A percentile compares a stretch with the other conserved stretches of the same genome.
phyloP scores from a whole-genome alignment of 2,113 vertebrate species.

The Eclectus roratus region DNA sequence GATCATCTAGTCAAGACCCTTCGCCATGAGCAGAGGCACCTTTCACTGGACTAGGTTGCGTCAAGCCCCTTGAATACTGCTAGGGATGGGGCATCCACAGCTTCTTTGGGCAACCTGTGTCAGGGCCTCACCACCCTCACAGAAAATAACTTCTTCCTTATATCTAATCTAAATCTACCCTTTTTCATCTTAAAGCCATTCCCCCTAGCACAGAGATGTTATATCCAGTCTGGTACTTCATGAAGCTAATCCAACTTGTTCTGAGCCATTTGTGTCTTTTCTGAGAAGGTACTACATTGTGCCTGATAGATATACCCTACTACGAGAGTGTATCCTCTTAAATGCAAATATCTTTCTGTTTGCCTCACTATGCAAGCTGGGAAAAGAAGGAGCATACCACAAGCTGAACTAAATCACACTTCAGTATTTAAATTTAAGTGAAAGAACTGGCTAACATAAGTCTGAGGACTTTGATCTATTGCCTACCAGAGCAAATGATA shows the following conservation, averaged over 20 bases:
- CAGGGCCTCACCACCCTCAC: background rate
- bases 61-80: background rate
- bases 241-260: background rate
- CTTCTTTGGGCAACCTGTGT: background rate
- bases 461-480: constrained; percentile 9
- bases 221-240: background rate
- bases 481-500: background rate
- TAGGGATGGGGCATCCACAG: background rate
- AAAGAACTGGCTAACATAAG: background rate
- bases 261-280: background rate
- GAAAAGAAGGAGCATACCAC: background rate
- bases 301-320: background rate
- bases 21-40: background rate
- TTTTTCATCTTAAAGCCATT: background rate
- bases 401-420: background rate
- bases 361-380: background rate
- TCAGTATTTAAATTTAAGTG: background rate
- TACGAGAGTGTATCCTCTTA: background rate
- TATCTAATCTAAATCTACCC: background rate
- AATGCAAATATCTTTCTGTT: background rate
- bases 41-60: background rate
- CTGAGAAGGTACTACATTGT: background rate
- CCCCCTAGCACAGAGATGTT: background rate
- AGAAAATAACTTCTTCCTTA: background rate
- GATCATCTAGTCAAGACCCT: background rate